Conservation (phyloP, 2,113 vertebrate species). For the Tamias sibiricus region DNA sequence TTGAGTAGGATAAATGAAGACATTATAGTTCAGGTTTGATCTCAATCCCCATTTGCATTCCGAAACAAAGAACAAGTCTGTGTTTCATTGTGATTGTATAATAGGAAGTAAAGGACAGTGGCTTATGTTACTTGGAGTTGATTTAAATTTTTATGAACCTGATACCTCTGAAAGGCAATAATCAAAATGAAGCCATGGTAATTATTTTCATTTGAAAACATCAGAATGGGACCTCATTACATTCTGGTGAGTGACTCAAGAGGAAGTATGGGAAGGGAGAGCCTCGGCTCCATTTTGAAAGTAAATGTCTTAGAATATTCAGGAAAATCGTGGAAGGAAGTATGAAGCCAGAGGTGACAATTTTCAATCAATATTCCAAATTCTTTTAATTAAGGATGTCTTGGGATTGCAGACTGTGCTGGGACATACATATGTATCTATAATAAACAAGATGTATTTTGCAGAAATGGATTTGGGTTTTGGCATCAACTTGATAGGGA, state of each 20-base stretch:
- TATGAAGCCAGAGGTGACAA: conserved; percentile 74
- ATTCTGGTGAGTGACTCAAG: conserved; percentile 74
- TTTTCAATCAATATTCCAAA: conserved; percentile 81
- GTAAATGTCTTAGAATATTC: conserved; percentile 74
- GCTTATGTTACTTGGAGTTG: conserved; percentile 80
- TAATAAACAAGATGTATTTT: conserved; percentile 87
- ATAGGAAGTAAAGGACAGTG: conserved; percentile 70
- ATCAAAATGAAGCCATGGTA: conserved; percentile 76
- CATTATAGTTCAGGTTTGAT: conserved; percentile 55
- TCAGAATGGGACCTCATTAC: conserved; percentile 81
- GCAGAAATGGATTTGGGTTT: conserved; percentile 87
- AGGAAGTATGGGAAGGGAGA: conserved; percentile 63
- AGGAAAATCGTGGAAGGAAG: conserved; percentile 72
- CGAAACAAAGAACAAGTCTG: conserved; percentile 59
- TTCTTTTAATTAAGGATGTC: conserved; percentile 86
- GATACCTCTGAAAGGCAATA: conserved; percentile 81
- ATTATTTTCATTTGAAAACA: conserved; percentile 85
- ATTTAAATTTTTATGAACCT: conserved; percentile 84
- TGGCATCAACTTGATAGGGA: conserved; percentile 87
- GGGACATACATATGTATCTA: conserved; percentile 87
- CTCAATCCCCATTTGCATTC: conserved; percentile 72
- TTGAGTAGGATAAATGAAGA: conserved; percentile 65
- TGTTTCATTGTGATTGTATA: conserved; percentile 75
- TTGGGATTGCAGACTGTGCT: conserved; percentile 78
- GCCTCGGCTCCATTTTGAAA: conserved; percentile 60